Conservation (phyloP, 2,113 vertebrate species). For the Syngnathus typhle region DNA sequence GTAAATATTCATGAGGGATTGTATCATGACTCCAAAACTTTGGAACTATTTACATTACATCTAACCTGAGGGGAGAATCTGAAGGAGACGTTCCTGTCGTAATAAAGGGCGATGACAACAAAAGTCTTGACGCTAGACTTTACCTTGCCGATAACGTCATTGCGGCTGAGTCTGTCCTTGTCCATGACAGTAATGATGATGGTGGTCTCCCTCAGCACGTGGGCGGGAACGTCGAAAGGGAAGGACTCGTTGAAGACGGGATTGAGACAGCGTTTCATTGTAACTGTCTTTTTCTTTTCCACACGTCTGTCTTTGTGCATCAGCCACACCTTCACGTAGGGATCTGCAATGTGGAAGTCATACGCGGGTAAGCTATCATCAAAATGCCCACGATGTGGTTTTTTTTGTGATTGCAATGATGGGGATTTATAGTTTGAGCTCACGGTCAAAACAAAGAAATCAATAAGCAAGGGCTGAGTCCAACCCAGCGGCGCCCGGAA, state of each 20-base stretch:
- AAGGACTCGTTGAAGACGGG: slow-evolving; percentile 98
- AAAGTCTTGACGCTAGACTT: background rate
- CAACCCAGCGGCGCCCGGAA: too few species aligned
- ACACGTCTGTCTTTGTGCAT: slow-evolving; percentile 99
- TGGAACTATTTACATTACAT: background rate
- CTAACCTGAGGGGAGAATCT: background rate
- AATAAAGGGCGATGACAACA: slow-evolving; percentile 1
- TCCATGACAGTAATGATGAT: slow-evolving; percentile 99
- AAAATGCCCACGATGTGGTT: slow-evolving; percentile 24
- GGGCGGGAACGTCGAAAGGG: slow-evolving; percentile 92
- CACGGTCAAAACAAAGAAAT: slow-evolving; percentile 44
- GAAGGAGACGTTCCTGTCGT: background rate
- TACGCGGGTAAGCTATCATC: background rate
- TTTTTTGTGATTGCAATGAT: background rate
- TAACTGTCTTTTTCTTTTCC: slow-evolving; percentile 98
- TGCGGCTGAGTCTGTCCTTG: slow-evolving; percentile 95
- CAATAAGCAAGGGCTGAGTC: too few species aligned
- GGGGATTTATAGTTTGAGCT: slow-evolving; percentile 34
- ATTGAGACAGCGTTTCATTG: slow-evolving; percentile 95
- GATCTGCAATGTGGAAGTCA: slow-evolving; percentile 71
- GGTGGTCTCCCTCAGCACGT: slow-evolving; percentile 94
- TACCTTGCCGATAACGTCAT: slow-evolving; percentile 98
- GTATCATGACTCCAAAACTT: background rate
- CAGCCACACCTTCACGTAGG: slow-evolving; percentile 98
- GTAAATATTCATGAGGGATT: background rate